Evolutionary conservation across 2,888 invertebrate genomes (phyloP).

Genomic region (Crossocerus cetratus): DNA sequence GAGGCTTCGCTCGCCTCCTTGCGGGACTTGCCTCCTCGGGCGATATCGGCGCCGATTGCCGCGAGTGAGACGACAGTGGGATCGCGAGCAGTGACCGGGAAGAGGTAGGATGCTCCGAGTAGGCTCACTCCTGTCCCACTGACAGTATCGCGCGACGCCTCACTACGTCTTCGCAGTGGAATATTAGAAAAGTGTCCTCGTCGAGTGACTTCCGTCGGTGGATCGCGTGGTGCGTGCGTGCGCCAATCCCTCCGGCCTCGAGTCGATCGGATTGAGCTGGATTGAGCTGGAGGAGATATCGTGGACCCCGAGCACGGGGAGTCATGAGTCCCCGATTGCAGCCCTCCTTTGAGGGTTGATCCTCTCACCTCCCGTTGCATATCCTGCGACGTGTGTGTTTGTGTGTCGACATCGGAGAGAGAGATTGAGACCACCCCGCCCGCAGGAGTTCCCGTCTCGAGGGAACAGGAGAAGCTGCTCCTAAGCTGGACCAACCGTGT

Average conservation of each 20-base stretch:
- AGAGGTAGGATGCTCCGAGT: background rate
- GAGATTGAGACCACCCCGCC: conserved; percentile 16
- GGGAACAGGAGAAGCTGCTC: conserved; percentile 43
- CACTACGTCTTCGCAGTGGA: too few relatives aligned
- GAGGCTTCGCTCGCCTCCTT: background rate
- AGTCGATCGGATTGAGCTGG: conserved; percentile 14
- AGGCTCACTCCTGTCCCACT: too few relatives aligned
- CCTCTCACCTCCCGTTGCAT: conserved; percentile 5
- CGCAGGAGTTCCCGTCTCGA: conserved; percentile 33
- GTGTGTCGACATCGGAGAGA: conserved; percentile 30
- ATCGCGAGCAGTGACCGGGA: conserved; percentile 38
- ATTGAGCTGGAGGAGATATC: conserved; percentile 28
- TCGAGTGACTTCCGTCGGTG: background rate
- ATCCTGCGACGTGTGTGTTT: conserved; percentile 36
- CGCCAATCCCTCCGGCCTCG: conserved; percentile 2
- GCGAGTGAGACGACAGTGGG: conserved; percentile 44
- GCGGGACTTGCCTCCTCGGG: background rate
- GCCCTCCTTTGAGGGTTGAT: conserved; percentile 54
- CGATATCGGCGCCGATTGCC: background rate
- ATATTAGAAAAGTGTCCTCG: background rate
- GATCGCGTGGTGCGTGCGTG: background rate
- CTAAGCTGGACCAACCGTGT: conserved; percentile 59
- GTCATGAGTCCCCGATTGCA: conserved; percentile 54
- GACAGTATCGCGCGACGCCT: too few relatives aligned
- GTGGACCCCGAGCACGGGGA: conserved; percentile 19